Base-by-base conservation (phyloP, 2,888 invertebrate species). In the Dinocampus coccinellae region DNA sequence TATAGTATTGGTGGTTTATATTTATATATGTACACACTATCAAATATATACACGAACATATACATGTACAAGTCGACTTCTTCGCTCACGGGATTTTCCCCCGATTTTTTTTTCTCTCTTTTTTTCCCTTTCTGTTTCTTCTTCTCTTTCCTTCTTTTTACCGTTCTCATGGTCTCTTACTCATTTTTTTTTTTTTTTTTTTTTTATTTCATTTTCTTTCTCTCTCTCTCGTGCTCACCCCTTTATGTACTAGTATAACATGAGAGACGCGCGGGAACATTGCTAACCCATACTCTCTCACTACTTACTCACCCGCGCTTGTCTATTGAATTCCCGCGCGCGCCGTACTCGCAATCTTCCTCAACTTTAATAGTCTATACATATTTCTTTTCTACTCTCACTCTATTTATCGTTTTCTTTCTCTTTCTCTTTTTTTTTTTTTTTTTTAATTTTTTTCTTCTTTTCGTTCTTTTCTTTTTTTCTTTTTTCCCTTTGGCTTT, bases 281-380 rank as follows among this genome's bases (percentile, higher is more conserved):
- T 55, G 55, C 65, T 58, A 67, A 67, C 67, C 39, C 58, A 42
- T 29, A 57, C 42, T 16, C 60, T 24, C 60, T 16, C 58, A 42
- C 42, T 62, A 29, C 61, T 55, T 33, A 39, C 33, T 64, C 52
- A 34, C 47, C 33, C 20, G 24, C 69, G 47, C 52, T 53, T 29
- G 52, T 60, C 70, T 72, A 72, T 75, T 68, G 75, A 81, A 82
- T 82, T 79, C 79, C 78, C 77, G 76, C 76, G 79, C 77, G 76
- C 76, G 77, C 33, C 13, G 29, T 58, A 16, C 63, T 63, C 47
- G 39, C 70, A 68, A 63, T 75, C 65, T 73, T 69, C 60, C 70
- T 33, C 73, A 73, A 63, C 67, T 69, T 29, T 55, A 53, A 72
- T 65, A 68, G 6, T 47, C 13, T 42, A n/a, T 47, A 16, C 16